Percentiles rank a stretch among this genome's conserved stretches.
These are phyloP conservation scores for Tolmerus cingulatus DNA, from an alignment of 2,888 invertebrate genomes.

Conservation along the genomic window DNA sequence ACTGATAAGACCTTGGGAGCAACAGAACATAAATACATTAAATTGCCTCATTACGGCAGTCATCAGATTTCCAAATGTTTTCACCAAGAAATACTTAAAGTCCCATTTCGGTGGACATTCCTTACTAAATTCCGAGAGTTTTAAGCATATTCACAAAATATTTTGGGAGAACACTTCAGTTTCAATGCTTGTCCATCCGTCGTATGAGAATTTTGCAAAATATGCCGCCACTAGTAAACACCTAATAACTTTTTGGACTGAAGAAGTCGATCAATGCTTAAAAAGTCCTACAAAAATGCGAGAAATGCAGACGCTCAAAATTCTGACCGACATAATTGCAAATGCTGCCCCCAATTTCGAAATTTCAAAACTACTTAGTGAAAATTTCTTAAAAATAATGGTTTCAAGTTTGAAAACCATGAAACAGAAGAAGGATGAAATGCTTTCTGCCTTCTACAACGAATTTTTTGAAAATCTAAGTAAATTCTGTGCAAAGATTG, in stretches of 20 bases:
- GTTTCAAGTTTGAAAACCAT: constrained; percentile 70
- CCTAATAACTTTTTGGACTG: constrained; percentile 68
- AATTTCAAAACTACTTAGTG: constrained; percentile 69
- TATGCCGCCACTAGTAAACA: constrained; percentile 67
- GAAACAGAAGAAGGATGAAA: constrained; percentile 54
- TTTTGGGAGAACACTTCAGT: constrained; percentile 66
- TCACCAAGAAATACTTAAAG: constrained; percentile 67
- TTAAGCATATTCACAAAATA: constrained; percentile 68
- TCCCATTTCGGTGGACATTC: constrained; percentile 67
- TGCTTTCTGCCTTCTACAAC: constrained; percentile 61
- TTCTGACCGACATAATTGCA: constrained; percentile 68
- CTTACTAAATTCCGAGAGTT: constrained; percentile 69
- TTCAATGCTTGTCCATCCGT: constrained; percentile 69
- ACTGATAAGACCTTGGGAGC: constrained; percentile 70
- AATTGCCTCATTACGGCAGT: constrained; percentile 67
- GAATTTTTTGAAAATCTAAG: constrained; percentile 64
- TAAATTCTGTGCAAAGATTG: constrained; percentile 66
- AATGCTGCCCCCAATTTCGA: constrained; percentile 63
- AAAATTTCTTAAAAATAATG: constrained; percentile 72
- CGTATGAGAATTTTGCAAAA: constrained; percentile 69
- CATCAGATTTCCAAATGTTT: constrained; percentile 64
- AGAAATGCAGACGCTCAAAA: constrained; percentile 69
- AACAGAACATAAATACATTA: constrained; percentile 72
- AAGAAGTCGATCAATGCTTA: constrained; percentile 64
- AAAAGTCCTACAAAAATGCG: constrained; percentile 68